Conservation (phyloP, 2,113 vertebrate species). For the Gavialis gangeticus region DNA sequence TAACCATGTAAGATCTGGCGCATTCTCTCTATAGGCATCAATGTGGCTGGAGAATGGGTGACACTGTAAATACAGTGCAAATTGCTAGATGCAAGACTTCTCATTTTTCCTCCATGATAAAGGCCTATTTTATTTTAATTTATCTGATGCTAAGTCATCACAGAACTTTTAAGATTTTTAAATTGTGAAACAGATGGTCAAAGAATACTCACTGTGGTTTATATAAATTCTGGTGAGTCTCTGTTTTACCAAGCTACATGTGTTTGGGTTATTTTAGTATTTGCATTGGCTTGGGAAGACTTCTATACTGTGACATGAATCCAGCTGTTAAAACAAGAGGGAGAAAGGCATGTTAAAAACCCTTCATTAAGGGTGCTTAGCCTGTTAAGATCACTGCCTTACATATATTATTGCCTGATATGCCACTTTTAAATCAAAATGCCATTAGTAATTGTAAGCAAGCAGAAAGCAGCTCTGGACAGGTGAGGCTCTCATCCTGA, state of each 20-base stretch:
- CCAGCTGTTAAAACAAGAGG: slow-evolving; percentile 35
- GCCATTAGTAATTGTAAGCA: background rate
- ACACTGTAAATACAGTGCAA: slow-evolving; percentile 39
- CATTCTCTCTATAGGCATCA: slow-evolving; percentile 19
- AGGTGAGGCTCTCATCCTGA: background rate
- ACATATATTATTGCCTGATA: background rate
- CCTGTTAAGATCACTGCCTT: background rate
- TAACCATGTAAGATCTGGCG: slow-evolving; percentile 1
- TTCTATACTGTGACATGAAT: slow-evolving; percentile 14
- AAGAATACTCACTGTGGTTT: background rate
- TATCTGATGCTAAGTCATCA: background rate
- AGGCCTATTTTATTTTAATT: background rate
- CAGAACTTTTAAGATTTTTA: background rate
- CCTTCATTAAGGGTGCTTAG: background rate
- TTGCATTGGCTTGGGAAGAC: background rate
- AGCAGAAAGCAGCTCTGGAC: background rate
- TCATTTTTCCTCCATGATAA: background rate
- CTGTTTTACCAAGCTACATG: background rate
- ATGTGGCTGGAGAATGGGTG: background rate
- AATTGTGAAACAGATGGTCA: background rate
- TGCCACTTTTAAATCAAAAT: background rate
- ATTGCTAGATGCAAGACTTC: background rate
- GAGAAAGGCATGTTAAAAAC: background rate
- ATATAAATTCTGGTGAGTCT: slow-evolving; percentile 11
- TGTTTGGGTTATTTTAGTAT: slow-evolving; percentile 47